phyloP scores from a whole-genome alignment of 2,797 vertebrate genomes.

The Scomberomorus guttatus region DNA sequence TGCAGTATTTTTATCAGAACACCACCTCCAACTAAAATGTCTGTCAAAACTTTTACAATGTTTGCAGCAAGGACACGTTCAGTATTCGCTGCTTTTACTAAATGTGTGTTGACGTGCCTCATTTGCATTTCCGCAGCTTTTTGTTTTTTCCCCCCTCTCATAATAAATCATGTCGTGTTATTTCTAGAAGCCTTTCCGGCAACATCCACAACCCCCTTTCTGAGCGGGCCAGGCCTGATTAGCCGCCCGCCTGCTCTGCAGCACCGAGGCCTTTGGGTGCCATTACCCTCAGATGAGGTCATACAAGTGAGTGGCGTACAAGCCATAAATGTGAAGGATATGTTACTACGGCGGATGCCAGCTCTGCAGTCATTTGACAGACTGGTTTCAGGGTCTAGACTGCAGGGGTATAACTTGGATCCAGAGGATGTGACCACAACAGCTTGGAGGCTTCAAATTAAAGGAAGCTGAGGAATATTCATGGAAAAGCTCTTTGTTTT shows the following conservation, averaged over 20 bases:
- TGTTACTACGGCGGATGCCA: slow-evolving; percentile 17
- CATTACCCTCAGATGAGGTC: slow-evolving; percentile 47
- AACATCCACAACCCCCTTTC: neutral
- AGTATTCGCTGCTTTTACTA: neutral
- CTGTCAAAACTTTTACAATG: neutral
- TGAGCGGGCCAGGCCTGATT: neutral
- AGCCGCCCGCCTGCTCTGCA: neutral
- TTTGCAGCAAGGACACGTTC: neutral
- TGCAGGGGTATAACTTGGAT: neutral
- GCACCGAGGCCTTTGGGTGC: slow-evolving; percentile 15
- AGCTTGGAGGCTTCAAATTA: neutral
- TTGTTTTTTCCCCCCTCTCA: too few relatives aligned
- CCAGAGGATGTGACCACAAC: neutral
- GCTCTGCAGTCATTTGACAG: slow-evolving; percentile 28
- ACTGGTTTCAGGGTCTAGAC: slow-evolving; percentile 12
- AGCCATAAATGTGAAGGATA: slow-evolving; percentile 22
- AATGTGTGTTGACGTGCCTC: too few relatives aligned
- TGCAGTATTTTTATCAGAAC: slow-evolving; percentile 16
- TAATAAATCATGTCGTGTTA: neutral
- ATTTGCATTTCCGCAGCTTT: neutral
- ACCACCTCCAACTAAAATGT: neutral
- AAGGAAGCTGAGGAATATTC: neutral
- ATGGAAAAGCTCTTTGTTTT: neutral
- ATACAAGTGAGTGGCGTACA: neutral
- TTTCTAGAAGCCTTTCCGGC: neutral